Evolutionary conservation across 1,140 invertebrate species (phyloP).

Genomic region (Zaprionus ornatus): DNA sequence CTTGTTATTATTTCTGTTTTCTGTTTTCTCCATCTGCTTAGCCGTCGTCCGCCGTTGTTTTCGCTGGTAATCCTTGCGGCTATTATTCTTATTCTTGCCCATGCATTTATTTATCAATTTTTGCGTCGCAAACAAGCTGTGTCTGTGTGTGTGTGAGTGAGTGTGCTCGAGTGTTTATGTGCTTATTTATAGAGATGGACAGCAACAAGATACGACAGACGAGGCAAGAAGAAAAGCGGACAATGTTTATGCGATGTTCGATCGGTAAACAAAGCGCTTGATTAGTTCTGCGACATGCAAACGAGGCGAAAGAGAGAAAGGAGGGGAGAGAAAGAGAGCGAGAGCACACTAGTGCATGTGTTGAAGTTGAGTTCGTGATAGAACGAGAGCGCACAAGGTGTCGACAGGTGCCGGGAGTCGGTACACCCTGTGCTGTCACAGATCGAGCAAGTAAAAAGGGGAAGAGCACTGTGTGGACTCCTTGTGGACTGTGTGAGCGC

Average conservation of each 20-base stretch:
- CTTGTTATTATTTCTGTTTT: conserved; percentile 12
- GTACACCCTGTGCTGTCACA: background rate
- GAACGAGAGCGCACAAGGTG: background rate
- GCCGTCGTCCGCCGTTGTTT: conserved; percentile 8
- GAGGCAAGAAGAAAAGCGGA: background rate
- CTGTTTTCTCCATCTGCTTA: background rate
- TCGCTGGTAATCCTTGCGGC: conserved; percentile 33
- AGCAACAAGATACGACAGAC: conserved; percentile 2
- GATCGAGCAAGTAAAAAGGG: background rate
- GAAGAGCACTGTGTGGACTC: background rate
- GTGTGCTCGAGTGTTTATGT: background rate
- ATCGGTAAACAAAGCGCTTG: conserved; percentile 11
- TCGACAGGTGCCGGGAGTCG: too few species aligned
- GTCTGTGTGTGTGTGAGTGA: background rate
- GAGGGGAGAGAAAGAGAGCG: background rate
- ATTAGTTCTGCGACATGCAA: background rate
- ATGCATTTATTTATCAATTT: conserved; percentile 54
- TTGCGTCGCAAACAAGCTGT: conserved; percentile 21
- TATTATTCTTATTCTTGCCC: conserved; percentile 52
- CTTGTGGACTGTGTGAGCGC: background rate
- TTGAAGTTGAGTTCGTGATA: too few species aligned
- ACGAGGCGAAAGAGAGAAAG: background rate
- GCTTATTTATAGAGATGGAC: conserved; percentile 41
- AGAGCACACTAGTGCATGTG: background rate
- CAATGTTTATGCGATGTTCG: conserved; percentile 18